Evolutionary conservation across 2,888 invertebrate species (phyloP), one percentile per base, ranked within the genome.

Genomic region (Cremastinae sp.): DNA sequence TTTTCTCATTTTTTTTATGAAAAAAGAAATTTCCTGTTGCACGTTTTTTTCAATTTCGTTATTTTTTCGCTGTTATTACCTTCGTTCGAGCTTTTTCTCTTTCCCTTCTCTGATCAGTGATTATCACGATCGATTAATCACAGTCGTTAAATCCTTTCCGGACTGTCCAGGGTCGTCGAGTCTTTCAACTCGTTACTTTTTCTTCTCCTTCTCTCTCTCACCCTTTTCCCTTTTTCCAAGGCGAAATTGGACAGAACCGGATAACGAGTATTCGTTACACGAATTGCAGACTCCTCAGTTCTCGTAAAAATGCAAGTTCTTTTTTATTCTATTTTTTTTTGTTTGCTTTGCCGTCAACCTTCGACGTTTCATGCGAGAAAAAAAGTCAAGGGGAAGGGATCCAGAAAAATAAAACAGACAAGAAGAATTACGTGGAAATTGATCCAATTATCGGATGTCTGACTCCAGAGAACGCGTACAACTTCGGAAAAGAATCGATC

Each of bases 41-140:
- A n/a, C n/a, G n/a, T 28, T 28, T 28, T 2, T 28, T 28, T 28
- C 5, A 28, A 28, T 28, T 28, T 2, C 5, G 2, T 28, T 5
- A 28, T 28, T 28, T 28, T 28, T 28, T 28, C n/a, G n/a, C n/a
- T n/a, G n/a, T n/a, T n/a, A n/a, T 3, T 5, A 28, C 28, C 28
- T 3, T 28, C 28, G 2, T 3, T 28, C 28, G 28, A 8, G 41
- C 20, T 58, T 58, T 58, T 43, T 28, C 28, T 2, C 14, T 28
- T 28, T 3, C 43, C 22, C 53, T 28, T 2, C 22, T 65, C 37
- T 49, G 10, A 28, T 12, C 41, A 35, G 47, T 55, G 61, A 71
- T 75, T 53, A 66, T 55, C 56, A 47, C 71, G 65, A 71, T 61
- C 64, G 39, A 75, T 71, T 75, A 43, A 71, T 75, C 56, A 61